These are phyloP conservation scores for Notodonta ziczac DNA, from an alignment of 2,888 invertebrate genomes.

Conservation along the genomic window DNA sequence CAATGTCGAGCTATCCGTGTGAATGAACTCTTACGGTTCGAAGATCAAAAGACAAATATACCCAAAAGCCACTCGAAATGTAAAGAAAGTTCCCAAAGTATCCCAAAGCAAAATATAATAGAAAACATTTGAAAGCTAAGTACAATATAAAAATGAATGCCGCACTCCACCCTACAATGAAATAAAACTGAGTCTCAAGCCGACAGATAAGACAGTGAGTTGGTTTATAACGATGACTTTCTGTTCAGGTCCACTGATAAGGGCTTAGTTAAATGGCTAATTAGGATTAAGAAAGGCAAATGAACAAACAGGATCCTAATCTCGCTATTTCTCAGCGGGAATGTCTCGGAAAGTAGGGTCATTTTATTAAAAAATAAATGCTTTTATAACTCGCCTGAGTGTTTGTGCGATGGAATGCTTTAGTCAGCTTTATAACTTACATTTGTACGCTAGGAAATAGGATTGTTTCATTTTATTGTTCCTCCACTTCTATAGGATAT, in stretches of 20 bases:
- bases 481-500: background rate
- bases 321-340: constrained; percentile 41
- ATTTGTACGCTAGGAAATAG: background rate
- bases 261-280: constrained; percentile 49
- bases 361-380: constrained; percentile 5
- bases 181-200: constrained; percentile 27
- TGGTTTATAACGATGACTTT: constrained; percentile 40
- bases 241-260: constrained; percentile 36
- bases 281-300: constrained; percentile 60
- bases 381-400: background rate
- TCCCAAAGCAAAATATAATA: background rate
- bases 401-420: background rate
- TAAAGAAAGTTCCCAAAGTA: background rate
- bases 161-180: constrained; percentile 13
- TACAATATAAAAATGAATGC: constrained; percentile 21
- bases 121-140: constrained; percentile 13
- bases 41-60: no score
- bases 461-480: background rate
- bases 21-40: no score
- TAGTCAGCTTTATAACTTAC: background rate
- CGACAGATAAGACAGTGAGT: constrained; percentile 40
- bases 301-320: constrained; percentile 64
- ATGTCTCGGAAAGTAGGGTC: constrained; percentile 37
- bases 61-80: no score
- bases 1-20: no score